Conservation (phyloP, 2,113 vertebrate genomes). For the Nipponia nippon region DNA sequence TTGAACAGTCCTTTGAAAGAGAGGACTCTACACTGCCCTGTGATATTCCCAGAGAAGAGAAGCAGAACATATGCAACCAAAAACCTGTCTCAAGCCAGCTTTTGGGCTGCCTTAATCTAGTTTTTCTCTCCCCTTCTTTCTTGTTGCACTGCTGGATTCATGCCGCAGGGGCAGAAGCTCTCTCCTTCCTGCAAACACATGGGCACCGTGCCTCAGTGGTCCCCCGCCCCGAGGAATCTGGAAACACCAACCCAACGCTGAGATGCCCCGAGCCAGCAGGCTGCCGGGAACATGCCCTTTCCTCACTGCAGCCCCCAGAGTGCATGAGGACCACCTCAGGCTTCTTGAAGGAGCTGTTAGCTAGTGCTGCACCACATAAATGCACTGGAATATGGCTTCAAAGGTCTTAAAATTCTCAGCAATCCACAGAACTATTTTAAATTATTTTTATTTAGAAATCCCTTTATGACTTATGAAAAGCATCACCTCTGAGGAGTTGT, state of each 20-base stretch:
- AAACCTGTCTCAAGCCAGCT: not conserved
- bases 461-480: not conserved
- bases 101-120: not conserved
- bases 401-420: not conserved
- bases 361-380: not conserved
- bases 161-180: not conserved
- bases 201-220: fast-evolving
- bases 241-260: not conserved
- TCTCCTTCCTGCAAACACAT: not conserved
- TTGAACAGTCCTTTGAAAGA: not conserved
- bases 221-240: not conserved
- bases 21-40: not conserved
- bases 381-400: not conserved
- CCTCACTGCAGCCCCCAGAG: fast-evolving
- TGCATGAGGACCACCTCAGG: fast-evolving
- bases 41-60: not conserved
- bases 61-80: not conserved
- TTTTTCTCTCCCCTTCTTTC: not conserved
- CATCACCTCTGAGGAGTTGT: not conserved
- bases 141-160: not conserved
- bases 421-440: not conserved
- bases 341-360: not conserved
- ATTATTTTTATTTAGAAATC: not conserved
- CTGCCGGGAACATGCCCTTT: not conserved
- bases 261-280: no score